phyloP scores from a whole-genome alignment of 2,797 vertebrate genomes.

The Borostomias antarcticus region DNA sequence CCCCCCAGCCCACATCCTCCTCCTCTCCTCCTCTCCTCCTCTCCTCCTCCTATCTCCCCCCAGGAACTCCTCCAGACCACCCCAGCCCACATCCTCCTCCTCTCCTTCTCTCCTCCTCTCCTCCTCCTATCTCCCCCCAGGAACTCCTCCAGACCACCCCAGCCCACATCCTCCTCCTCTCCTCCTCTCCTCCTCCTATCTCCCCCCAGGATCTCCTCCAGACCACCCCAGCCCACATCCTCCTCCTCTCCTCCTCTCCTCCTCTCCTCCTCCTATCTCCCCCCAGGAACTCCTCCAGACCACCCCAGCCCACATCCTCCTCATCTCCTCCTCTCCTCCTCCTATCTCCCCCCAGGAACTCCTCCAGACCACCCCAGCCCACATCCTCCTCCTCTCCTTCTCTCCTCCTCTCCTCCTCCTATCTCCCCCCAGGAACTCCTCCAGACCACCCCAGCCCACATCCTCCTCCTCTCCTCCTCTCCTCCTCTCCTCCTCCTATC shows the following conservation, averaged over 20 bases:
- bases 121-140: no score
- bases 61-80: no score
- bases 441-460: constrained; percentile 25
- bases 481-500: no score
- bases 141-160: no score
- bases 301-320: not conserved
- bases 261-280: not conserved
- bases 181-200: not conserved
- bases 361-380: constrained; percentile 23
- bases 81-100: not conserved
- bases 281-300: no score
- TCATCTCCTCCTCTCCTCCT: not conserved
- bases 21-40: not conserved
- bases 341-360: constrained; percentile 42
- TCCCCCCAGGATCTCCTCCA: not conserved
- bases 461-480: constrained; percentile 17
- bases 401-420: no score
- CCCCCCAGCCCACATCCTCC: no score
- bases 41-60: not conserved
- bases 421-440: constrained; percentile 41
- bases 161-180: no score
- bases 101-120: not conserved
- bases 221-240: no score
- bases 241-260: not conserved
- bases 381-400: constrained; percentile 24